Percentiles rank a stretch among this genome's conserved stretches.
Conservation (phyloP, 2,797 vertebrate genomes). For the Monodelphis domestica region DNA sequence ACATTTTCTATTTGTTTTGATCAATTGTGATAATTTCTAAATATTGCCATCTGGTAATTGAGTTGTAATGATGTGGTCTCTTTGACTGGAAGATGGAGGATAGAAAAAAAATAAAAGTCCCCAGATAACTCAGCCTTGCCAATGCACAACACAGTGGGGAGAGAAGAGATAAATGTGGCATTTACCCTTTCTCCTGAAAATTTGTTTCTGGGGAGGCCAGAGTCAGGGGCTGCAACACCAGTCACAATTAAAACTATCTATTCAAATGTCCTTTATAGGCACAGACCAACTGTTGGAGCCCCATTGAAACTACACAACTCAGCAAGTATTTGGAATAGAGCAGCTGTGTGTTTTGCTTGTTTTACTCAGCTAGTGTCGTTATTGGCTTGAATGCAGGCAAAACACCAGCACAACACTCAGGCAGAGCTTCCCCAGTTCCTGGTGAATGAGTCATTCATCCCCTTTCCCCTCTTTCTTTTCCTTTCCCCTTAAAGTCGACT, state of each 20-base stretch:
- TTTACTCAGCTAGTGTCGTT: constrained; percentile 73
- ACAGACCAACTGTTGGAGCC: constrained; percentile 81
- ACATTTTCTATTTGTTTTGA: constrained; percentile 56
- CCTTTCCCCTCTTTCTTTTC: neutral
- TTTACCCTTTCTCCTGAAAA: constrained; percentile 73
- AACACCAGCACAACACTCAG: constrained; percentile 58
- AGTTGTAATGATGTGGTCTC: constrained; percentile 66
- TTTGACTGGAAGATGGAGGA: constrained; percentile 67
- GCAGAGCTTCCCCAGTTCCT: constrained; percentile 22
- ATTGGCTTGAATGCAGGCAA: constrained; percentile 73
- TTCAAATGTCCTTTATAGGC: constrained; percentile 82
- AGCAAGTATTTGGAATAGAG: constrained; percentile 83
- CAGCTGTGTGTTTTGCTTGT: constrained; percentile 81
- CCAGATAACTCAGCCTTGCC: constrained; percentile 60
- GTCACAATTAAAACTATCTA: constrained; percentile 83
- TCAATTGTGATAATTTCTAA: constrained; percentile 72
- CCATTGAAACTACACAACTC: constrained; percentile 77
- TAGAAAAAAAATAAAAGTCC: constrained; percentile 66
- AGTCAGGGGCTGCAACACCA: constrained; percentile 76
- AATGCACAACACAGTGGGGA: constrained; percentile 48
- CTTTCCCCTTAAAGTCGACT: neutral
- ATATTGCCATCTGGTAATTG: constrained; percentile 69
- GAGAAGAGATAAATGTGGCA: constrained; percentile 62
- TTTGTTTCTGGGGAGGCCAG: constrained; percentile 75
- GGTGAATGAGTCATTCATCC: neutral